Conservation (phyloP, 2,888 invertebrate genomes). For the Rugalucina vietnamica region DNA sequence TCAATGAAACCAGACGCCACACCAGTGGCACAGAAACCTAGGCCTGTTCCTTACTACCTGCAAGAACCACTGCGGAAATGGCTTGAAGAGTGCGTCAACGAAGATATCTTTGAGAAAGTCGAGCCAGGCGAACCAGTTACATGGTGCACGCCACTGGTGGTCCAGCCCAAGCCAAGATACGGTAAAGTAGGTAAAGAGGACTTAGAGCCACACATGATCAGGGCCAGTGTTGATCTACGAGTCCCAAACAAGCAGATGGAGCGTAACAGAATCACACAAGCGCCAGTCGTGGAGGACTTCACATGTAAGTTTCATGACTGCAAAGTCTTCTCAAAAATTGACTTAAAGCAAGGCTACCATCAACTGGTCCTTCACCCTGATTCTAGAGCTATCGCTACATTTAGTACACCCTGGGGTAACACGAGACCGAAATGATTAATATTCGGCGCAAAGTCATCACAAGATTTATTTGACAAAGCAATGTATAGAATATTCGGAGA, state of each 20-base stretch:
- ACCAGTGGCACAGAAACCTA: not conserved
- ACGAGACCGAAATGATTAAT: slow-evolving; percentile 22
- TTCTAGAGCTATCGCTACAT: not conserved
- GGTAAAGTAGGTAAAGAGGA: slow-evolving; percentile 10
- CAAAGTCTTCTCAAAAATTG: slow-evolving; percentile 12
- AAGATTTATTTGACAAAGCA: not conserved
- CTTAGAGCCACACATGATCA: slow-evolving; percentile 26
- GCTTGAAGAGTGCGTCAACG: not conserved
- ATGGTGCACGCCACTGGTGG: slow-evolving; percentile 30
- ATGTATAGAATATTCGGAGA: not conserved
- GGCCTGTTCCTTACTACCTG: not conserved
- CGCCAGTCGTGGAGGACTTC: slow-evolving; percentile 38
- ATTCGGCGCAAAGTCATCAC: slow-evolving; percentile 30
- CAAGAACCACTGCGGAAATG: slow-evolving; percentile 1
- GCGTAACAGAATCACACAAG: slow-evolving; percentile 30
- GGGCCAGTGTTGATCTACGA: not conserved
- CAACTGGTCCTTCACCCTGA: not conserved
- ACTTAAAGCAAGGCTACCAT: slow-evolving; percentile 1
- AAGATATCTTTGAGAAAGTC: slow-evolving; percentile 20
- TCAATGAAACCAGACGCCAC: not conserved
- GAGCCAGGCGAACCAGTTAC: slow-evolving; percentile 14
- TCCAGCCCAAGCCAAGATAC: slow-evolving; percentile 23
- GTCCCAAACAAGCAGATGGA: slow-evolving; percentile 4
- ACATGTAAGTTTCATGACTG: slow-evolving; percentile 25
- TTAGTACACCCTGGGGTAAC: slow-evolving; percentile 14